Conservation (phyloP, 2,888 invertebrate genomes). For the Augiades crinisus region DNA sequence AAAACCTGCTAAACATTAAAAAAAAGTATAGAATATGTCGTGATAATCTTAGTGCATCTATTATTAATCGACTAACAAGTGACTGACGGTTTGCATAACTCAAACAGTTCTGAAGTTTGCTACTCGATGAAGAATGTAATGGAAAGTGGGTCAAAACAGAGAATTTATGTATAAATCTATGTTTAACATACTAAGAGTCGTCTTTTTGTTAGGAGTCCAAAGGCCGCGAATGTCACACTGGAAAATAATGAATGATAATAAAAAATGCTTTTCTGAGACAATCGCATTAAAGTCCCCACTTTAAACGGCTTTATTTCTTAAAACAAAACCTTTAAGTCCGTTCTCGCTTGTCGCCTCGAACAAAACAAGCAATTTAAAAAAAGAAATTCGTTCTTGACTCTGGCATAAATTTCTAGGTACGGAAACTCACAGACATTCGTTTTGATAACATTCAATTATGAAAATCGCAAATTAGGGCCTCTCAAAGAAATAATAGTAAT, state of each 20-base stretch:
- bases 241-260: conserved; percentile 50
- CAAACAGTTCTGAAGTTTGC: too few species aligned
- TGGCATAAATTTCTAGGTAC: conserved; percentile 45
- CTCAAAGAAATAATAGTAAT: conserved; percentile 32
- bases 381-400: conserved; percentile 34
- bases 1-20: too few species aligned
- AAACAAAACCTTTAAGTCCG: conserved; percentile 28
- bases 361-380: conserved; percentile 43
- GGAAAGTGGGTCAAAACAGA: too few species aligned
- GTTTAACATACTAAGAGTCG: neutral
- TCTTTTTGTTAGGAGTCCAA: too few species aligned
- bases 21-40: too few species aligned
- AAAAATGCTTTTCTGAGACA: conserved; percentile 44
- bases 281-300: conserved; percentile 41
- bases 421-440: conserved; percentile 45
- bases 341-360: conserved; percentile 32
- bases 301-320: conserved; percentile 31
- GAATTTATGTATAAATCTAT: neutral
- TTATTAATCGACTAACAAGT: too few species aligned
- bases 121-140: too few species aligned
- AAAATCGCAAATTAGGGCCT: conserved; percentile 53
- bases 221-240: conserved; percentile 5
- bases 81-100: too few species aligned
- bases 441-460: conserved; percentile 62
- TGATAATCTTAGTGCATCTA: too few species aligned